Conservation (phyloP, 2,113 vertebrate species). For the Pelodiscus sinensis region DNA sequence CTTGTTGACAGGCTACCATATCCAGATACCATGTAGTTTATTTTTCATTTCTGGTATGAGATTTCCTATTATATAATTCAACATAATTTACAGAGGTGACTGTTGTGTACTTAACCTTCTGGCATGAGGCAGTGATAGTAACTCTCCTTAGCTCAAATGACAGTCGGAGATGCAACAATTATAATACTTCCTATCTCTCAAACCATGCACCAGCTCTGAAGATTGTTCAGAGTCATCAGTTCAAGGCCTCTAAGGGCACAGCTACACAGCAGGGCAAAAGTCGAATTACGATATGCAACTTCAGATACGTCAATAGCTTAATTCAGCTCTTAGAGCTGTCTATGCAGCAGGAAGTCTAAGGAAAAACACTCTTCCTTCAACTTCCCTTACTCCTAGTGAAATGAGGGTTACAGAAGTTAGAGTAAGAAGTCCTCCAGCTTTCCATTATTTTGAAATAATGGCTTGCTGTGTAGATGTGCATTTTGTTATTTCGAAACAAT, state of each 20-base stretch:
- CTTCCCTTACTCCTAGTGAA: no score
- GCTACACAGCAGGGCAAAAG: no score
- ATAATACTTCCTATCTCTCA: not conserved
- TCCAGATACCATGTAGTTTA: not conserved
- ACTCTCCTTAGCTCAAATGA: not conserved
- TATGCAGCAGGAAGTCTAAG: no score
- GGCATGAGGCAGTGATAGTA: not conserved
- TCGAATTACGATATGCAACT: no score
- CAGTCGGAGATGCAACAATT: not conserved
- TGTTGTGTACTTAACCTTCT: not conserved
- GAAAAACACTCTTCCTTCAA: no score
- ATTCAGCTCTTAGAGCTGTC: no score
- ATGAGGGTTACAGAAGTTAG: no score
- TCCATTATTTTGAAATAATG: no score
- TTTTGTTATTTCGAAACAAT: no score
- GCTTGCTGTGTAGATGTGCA: no score
- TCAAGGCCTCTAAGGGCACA: not conserved
- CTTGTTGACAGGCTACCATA: slow-evolving; percentile 12
- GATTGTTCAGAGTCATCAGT: not conserved
- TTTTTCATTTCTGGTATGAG: slow-evolving; percentile 7
- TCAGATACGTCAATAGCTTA: no score
- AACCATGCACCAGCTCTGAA: not conserved
- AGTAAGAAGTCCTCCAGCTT: no score
- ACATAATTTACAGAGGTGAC: not conserved
- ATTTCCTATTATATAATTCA: not conserved